Percentiles rank a stretch among this genome's conserved stretches.
These are phyloP conservation scores for Drosophila rhopaloa DNA, from an alignment of 1,140 invertebrate genomes.

Conservation along the genomic window DNA sequence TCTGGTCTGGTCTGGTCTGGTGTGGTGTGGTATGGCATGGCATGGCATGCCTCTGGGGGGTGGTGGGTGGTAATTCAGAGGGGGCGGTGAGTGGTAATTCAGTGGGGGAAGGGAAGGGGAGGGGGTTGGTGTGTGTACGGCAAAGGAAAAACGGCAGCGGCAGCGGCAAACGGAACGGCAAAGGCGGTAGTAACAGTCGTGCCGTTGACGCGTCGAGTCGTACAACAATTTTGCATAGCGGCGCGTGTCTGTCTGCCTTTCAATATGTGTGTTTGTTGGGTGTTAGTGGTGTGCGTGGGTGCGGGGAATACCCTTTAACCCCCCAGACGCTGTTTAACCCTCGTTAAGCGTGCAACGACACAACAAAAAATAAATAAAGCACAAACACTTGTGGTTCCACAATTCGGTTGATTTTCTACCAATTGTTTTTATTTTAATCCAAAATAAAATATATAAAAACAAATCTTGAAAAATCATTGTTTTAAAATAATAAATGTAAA, in stretches of 20 bases:
- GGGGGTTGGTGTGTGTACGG: not conserved
- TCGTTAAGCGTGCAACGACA: slow-evolving; percentile 28
- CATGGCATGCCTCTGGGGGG: slow-evolving; percentile 1
- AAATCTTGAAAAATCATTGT: not conserved
- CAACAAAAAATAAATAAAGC: slow-evolving; percentile 5
- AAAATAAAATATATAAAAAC: not conserved
- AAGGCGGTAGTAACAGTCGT: slow-evolving; percentile 75
- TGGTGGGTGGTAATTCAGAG: not conserved
- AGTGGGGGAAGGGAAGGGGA: no score
- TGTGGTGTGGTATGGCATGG: slow-evolving; percentile 11
- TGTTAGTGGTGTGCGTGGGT: slow-evolving; percentile 1
- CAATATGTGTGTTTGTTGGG: not conserved
- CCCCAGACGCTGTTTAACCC: slow-evolving; percentile 38
- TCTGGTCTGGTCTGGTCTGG: slow-evolving; percentile 23
- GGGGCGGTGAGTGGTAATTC: not conserved
- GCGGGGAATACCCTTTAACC: slow-evolving; percentile 35
- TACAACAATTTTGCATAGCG: slow-evolving; percentile 67
- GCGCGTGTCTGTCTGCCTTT: slow-evolving; percentile 34
- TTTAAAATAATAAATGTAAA: no score
- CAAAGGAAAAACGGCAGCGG: slow-evolving; percentile 22
- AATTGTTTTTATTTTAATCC: slow-evolving; percentile 1
- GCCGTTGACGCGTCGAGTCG: slow-evolving; percentile 78
- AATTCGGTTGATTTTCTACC: slow-evolving; percentile 6
- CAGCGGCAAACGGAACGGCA: slow-evolving; percentile 44
- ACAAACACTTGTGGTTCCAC: slow-evolving; percentile 16